Evolutionary conservation across 2,888 invertebrate genomes (phyloP).

Genomic region (Acleris sparsana): DNA sequence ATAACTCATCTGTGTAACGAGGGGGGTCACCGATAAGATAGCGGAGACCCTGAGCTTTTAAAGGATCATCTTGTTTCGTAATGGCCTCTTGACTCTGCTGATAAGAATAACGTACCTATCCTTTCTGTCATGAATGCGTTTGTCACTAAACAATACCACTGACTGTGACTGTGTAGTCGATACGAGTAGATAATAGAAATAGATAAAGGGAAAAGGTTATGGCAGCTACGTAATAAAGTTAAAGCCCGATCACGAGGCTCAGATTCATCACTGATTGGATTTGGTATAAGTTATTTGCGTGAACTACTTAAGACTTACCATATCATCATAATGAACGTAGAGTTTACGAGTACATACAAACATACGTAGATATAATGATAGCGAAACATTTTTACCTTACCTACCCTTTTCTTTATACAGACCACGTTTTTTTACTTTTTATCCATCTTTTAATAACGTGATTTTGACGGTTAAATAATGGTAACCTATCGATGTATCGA

Average conservation of each 20-base stretch:
- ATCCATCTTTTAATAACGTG: too few species aligned
- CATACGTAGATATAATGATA: too few species aligned
- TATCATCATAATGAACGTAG: too few species aligned
- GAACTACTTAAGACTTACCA: too few species aligned
- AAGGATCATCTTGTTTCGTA: constrained; percentile 43
- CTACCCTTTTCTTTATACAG: too few species aligned
- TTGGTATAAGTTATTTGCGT: too few species aligned
- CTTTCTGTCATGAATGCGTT: constrained; percentile 9
- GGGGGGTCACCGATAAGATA: constrained; percentile 41
- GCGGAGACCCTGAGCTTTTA: constrained; percentile 36
- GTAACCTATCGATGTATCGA: too few species aligned
- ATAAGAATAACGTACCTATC: constrained; percentile 13
- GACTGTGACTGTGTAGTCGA: neutral
- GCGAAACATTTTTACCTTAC: too few species aligned
- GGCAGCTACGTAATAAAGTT: neutral
- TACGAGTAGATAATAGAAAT: neutral
- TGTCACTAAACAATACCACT: neutral
- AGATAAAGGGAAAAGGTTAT: neutral
- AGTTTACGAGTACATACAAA: too few species aligned
- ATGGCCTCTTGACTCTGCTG: constrained; percentile 41
- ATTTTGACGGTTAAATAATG: too few species aligned
- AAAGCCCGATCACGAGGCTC: neutral
- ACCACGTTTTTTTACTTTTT: too few species aligned
- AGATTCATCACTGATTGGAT: too few species aligned
- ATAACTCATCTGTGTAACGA: constrained; percentile 31